A percentile compares a stretch with the other conserved stretches of the same genome.
Evolutionary conservation across 2,888 invertebrate species (phyloP).

Genomic region (Noctua pronuba): DNA sequence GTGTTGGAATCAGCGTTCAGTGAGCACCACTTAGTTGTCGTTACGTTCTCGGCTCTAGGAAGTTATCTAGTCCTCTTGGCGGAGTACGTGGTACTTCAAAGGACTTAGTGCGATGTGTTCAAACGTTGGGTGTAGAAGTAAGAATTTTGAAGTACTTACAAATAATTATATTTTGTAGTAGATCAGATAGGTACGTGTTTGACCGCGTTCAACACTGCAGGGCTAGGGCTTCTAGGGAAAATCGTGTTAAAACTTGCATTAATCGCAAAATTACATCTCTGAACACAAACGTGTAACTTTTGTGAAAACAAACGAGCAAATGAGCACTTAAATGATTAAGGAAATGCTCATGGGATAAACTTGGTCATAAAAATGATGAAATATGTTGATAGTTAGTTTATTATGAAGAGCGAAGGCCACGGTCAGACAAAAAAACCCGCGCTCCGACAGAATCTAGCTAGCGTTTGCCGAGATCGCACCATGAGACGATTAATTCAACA

Average conservation of each 20-base stretch:
- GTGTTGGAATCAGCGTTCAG: not conserved
- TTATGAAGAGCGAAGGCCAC: conserved; percentile 15
- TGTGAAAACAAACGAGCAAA: not conserved
- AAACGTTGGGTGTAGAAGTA: not conserved
- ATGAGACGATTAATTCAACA: conserved; percentile 41
- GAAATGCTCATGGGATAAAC: conserved; percentile 15
- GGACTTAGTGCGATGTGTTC: conserved; percentile 6
- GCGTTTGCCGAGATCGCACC: conserved; percentile 8
- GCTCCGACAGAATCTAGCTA: conserved; percentile 8
- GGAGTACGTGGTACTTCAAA: not conserved
- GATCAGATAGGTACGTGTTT: not conserved
- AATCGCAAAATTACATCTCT: not conserved
- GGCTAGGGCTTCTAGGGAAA: conserved; percentile 6
- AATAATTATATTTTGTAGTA: not conserved
- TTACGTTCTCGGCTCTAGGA: not conserved
- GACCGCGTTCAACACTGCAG: not conserved
- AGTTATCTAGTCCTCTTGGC: no score
- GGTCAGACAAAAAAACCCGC: conserved; percentile 11
- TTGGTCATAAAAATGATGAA: conserved; percentile 35
- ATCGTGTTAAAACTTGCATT: not conserved
- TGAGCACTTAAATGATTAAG: not conserved
- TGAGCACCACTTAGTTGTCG: not conserved
- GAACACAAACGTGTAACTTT: not conserved
- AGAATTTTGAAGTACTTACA: not conserved
- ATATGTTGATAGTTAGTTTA: conserved; percentile 19